These are phyloP conservation scores for Asobara japonica DNA, from an alignment of 1,140 invertebrate species.

Conservation along the genomic window DNA sequence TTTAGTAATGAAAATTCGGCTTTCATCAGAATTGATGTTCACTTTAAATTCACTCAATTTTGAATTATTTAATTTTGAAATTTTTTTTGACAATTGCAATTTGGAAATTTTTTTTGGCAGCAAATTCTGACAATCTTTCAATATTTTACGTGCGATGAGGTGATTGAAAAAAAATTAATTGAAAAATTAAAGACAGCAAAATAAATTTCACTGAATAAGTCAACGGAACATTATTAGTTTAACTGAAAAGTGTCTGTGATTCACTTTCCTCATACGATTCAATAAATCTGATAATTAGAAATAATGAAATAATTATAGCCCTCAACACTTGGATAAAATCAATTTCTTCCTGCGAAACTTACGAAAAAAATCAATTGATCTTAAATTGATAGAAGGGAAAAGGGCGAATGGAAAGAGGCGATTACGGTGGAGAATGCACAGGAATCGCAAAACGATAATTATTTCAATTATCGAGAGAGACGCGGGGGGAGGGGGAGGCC, in stretches of 20 bases:
- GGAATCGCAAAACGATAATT: slow-evolving; percentile 8
- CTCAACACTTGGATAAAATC: neutral
- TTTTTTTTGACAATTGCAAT: too few relatives aligned
- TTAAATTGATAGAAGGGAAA: slow-evolving; percentile 1
- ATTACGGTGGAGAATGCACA: neutral
- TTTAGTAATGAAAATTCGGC: too few relatives aligned
- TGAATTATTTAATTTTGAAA: too few relatives aligned
- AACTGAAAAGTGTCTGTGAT: neutral
- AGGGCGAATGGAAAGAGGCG: neutral
- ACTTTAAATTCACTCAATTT: too few relatives aligned
- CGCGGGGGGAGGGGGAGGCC: neutral
- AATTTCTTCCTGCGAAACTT: neutral
- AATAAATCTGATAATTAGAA: neutral
- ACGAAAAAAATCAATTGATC: slow-evolving; percentile 1
- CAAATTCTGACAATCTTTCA: too few relatives aligned
- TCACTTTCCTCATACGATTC: neutral
- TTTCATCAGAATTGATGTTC: too few relatives aligned
- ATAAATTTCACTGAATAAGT: neutral
- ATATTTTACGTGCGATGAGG: too few relatives aligned
- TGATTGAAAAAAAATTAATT: too few relatives aligned
- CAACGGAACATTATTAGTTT: neutral
- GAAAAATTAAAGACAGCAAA: too few relatives aligned
- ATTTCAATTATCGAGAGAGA: slow-evolving; percentile 14
- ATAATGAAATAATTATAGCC: neutral
- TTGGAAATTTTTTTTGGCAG: too few relatives aligned